Percentiles rank a stretch among this genome's conserved stretches.
These are phyloP conservation scores for Hydractinia echinata DNA, from an alignment of 30 jellyfish, hydroid and myxozoan species.

Conservation along the genomic window DNA sequence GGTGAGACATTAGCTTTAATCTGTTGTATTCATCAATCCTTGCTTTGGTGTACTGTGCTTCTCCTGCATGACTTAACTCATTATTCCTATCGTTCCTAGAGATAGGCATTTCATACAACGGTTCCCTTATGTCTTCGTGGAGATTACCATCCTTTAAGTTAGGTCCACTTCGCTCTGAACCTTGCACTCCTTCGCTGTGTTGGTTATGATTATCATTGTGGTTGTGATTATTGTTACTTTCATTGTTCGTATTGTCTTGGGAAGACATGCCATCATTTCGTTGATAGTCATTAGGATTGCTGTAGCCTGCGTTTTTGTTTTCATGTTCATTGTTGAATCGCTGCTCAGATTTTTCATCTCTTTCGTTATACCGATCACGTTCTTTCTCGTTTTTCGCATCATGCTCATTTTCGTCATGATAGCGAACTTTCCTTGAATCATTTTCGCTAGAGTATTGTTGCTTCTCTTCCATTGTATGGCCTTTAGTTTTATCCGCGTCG, in stretches of 20 bases:
- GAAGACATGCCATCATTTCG: neutral
- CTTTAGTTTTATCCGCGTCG: neutral
- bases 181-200: neutral
- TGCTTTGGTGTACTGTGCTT: conserved; percentile 13
- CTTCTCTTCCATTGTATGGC: neutral
- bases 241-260: neutral
- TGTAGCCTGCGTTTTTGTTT: neutral
- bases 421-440: neutral
- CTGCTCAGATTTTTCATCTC: neutral
- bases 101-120: conserved; percentile 27
- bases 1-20: conserved; percentile 7
- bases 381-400: neutral
- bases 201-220: neutral
- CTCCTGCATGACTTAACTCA: conserved; percentile 3
- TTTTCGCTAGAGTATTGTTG: neutral
- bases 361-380: neutral
- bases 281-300: neutral
- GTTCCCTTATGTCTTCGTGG: conserved; percentile 36
- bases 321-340: neutral
- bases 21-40: conserved; percentile 24
- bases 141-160: neutral
- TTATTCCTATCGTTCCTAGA: conserved; percentile 10
- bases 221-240: neutral
- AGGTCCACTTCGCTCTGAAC: neutral
- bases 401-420: too few species aligned